Conservation (phyloP, 92 coral and sea anemone species). For the Heliopora coerulea region DNA sequence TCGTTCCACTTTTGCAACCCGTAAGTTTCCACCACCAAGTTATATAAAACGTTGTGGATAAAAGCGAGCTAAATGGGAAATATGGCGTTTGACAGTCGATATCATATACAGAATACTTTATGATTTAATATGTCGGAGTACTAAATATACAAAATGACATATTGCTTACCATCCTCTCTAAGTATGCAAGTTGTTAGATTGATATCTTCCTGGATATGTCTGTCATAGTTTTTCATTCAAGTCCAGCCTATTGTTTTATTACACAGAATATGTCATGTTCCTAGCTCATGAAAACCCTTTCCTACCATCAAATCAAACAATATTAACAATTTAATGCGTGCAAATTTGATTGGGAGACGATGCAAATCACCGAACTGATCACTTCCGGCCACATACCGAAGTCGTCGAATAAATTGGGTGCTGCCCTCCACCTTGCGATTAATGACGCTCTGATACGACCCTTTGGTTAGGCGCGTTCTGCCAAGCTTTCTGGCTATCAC, state of each 20-base stretch:
- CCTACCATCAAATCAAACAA: constrained; percentile 31
- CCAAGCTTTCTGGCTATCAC: background rate
- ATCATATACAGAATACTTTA: constrained; percentile 23
- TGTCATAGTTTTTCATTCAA: constrained; percentile 10
- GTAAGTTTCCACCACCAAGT: constrained; percentile 36
- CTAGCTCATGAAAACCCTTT: constrained; percentile 15
- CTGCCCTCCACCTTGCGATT: background rate
- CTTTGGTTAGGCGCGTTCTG: background rate
- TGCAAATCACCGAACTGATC: constrained; percentile 6
- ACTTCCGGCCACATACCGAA: constrained; percentile 33
- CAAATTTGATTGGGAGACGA: constrained; percentile 36
- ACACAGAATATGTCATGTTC: too few species aligned
- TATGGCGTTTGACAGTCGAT: background rate
- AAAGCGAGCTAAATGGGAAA: constrained; percentile 19
- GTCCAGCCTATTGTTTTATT: background rate
- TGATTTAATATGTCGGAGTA: background rate
- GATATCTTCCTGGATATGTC: background rate
- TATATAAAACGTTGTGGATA: constrained; percentile 31
- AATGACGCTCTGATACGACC: background rate
- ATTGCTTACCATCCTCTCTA: constrained; percentile 28
- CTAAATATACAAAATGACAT: constrained; percentile 1
- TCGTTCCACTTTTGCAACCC: constrained; percentile 37
- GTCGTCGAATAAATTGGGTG: constrained; percentile 1
- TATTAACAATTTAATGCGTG: constrained; percentile 36
- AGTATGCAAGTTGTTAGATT: constrained; percentile 12